phyloP scores from a whole-genome alignment of 2,797 vertebrate genomes.

The Sebastes nivosus region DNA sequence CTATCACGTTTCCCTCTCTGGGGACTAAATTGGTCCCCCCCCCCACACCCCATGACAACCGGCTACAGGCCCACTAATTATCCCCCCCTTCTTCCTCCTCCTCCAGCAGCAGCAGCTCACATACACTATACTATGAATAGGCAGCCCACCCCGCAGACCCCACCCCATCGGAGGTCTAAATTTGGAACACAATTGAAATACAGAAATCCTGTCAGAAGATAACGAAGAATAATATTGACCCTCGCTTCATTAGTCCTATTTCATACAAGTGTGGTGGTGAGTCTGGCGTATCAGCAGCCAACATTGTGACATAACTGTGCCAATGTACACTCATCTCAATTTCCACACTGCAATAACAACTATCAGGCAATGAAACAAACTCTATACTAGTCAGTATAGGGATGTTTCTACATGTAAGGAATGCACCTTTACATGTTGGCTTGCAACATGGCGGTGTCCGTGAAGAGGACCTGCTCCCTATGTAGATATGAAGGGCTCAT shows the following conservation, averaged over 20 bases:
- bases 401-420: background rate
- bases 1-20: slow-evolving; percentile 88
- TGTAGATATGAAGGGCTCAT: too few relatives aligned
- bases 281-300: slow-evolving; percentile 19
- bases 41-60: slow-evolving; percentile 75
- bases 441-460: background rate
- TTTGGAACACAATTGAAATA: slow-evolving; percentile 81
- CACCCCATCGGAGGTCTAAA: slow-evolving; percentile 74
- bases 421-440: background rate
- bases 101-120: slow-evolving; percentile 31
- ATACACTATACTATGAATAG: slow-evolving; percentile 68
- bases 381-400: background rate
- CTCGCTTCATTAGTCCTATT: slow-evolving; percentile 60
- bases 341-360: background rate
- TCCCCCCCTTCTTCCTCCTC: slow-evolving; percentile 50
- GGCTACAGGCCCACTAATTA: slow-evolving; percentile 84
- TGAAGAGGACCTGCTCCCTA: background rate
- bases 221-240: slow-evolving; percentile 77
- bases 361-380: background rate
- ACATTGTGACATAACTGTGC: slow-evolving; percentile 63
- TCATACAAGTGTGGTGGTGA: slow-evolving; percentile 37
- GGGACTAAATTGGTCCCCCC: slow-evolving; percentile 72
- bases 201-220: slow-evolving; percentile 72
- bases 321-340: slow-evolving; percentile 29
- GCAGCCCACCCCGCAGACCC: slow-evolving; percentile 51